Base-by-base conservation (phyloP, 2,888 invertebrate genomes). In the Tortricodes alternella region DNA sequence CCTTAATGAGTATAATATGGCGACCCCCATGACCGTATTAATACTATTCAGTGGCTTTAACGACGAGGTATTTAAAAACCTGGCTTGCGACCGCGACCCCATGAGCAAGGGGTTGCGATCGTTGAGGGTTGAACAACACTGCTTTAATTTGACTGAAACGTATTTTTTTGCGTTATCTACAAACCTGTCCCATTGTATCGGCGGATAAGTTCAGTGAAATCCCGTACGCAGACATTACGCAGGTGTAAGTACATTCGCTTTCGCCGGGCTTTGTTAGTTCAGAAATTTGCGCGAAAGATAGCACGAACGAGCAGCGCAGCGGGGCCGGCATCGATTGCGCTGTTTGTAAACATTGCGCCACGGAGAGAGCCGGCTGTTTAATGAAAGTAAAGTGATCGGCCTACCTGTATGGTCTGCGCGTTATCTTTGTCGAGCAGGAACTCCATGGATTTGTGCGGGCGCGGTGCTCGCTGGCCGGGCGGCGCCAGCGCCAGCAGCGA, bases 371-470 rank as follows among this genome's bases (percentile, higher is more conserved):
- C 27, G 38, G 29, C 43, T 41, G 52, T 46, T 27, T 19, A 61
- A 44, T 43, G n/a, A n/a, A n/a, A 43, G 21, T 48, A 53, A 48
- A 60, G 55, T 43, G 44, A 51, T 39, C 3, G 24, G 2, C 95
- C 94, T 80, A 96, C 96, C 96, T 96, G 94, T 71, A 95, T 94
- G 71, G 94, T 94, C 80, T 95, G 95, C 80, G 96, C 95, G 92
- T 96, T 97, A 84, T 97, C 96, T 91, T 97, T 97, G 91, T 97
- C 97, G 86, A 97, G 93, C 82, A 97, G 94, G 92, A 97, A 97
- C 93, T 97, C 97, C 97, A 97, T 97, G 89, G 96, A 97, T 91
- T 97, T 96, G 92, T 96, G 96, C 48, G 95, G 95, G 62, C 93
- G 78, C 44, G 87, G 83, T 53, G 85, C 69, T 76, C 91, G 91